phyloP scores from a whole-genome alignment of 2,888 invertebrate genomes.

The Neoascia interrupta region DNA sequence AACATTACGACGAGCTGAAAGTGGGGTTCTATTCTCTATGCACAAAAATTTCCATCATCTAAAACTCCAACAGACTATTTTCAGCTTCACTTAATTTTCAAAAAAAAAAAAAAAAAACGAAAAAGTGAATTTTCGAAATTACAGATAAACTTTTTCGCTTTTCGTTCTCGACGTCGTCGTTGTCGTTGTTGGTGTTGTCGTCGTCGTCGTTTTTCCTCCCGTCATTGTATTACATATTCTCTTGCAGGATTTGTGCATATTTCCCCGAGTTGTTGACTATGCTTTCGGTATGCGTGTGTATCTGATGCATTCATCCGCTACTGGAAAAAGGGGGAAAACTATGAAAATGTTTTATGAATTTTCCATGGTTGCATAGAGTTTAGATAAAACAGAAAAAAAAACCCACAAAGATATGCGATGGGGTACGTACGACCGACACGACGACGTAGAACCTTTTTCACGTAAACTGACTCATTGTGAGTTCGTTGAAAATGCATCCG shows the following conservation, averaged over 20 bases:
- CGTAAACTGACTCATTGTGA: slow-evolving; percentile 39
- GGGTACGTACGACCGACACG: no score
- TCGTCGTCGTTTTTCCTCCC: slow-evolving; percentile 19
- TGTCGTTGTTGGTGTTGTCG: not conserved
- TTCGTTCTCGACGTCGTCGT: not conserved
- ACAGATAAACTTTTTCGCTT: slow-evolving; percentile 64
- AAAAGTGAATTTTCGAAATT: slow-evolving; percentile 53
- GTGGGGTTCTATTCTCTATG: slow-evolving; percentile 19
- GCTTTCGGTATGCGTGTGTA: slow-evolving; percentile 1
- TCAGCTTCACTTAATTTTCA: slow-evolving; percentile 64
- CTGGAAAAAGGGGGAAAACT: slow-evolving; percentile 30
- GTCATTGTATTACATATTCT: slow-evolving; percentile 36
- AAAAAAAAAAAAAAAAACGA: slow-evolving; percentile 1
- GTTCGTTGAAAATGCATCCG: slow-evolving; percentile 44
- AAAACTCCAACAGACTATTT: slow-evolving; percentile 64
- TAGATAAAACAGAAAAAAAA: slow-evolving; percentile 15
- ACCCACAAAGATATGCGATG: not conserved
- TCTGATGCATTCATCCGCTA: slow-evolving; percentile 33
- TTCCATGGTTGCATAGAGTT: slow-evolving; percentile 57
- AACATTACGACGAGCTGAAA: slow-evolving; percentile 17
- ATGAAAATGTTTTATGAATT: slow-evolving; percentile 58
- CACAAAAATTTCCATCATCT: slow-evolving; percentile 60
- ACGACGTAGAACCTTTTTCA: slow-evolving; percentile 32
- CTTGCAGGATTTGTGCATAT: slow-evolving; percentile 33
- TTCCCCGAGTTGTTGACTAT: not conserved